Base-by-base conservation (phyloP, 2,797 vertebrate genomes). In the Rhyacichthys aspro region DNA sequence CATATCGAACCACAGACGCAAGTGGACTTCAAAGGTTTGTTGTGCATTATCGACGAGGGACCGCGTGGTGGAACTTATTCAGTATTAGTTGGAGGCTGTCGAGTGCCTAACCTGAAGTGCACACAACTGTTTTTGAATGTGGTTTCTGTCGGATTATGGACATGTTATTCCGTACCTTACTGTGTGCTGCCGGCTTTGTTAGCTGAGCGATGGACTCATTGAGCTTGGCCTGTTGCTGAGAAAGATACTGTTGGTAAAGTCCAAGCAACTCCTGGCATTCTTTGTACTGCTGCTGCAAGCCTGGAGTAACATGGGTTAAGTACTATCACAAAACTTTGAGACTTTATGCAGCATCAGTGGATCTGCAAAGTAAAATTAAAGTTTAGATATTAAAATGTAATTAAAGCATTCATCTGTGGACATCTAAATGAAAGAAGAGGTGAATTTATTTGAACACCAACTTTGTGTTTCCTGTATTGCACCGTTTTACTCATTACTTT, bases 201-300 rank as follows among this genome's bases (percentile, higher is more conserved):
- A 94, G 91, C 73, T 95, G 91, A 16, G 93, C 89, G 18, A 96
- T 93, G 54, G 96, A 97, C 59, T 86, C 83, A 1, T 93, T 94
- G 33, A 98, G 94, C 71, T 96, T 95, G 16, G 95, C 91, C 75
- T 98, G 95, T 86, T 98, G 95, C 76, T 98, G 95, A 54, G 95
- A 93, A n/a, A 99, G 93, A 67, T 97, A 97, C 77, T 95, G 95
- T 85, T 98, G 96, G 89, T 98, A 98, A 36, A 98, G 94, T 17
- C 89, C 93, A 47, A 99, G 83, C 83, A 98, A 92, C 86, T 98
- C 96, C 91, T 98, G 96, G 79, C 96, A 98, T 85, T 99, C 96
- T 86, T 86, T 93, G 84, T 98, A 98, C 79, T 99, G 96, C 74
- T 94, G 94, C 76, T 97, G 96, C 67, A 98, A 90, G 86, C 94